A percentile compares a stretch with the other conserved stretches of the same genome.
Conservation (phyloP, 2,113 vertebrate genomes). For the Telmatochromis bifrenatus region DNA sequence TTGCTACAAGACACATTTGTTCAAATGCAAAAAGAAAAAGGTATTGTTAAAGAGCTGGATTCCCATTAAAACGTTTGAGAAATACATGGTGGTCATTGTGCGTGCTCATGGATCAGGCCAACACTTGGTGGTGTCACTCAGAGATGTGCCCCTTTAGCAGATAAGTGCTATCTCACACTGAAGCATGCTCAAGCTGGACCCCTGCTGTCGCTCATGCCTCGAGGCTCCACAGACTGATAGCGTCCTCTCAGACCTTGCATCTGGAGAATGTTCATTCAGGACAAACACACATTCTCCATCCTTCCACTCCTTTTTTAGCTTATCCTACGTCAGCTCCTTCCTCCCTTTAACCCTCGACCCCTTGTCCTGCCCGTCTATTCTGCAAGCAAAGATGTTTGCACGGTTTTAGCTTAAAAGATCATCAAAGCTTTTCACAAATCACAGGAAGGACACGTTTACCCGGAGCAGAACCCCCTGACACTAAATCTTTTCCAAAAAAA, state of each 20-base stretch:
- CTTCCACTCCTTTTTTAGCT: conserved; percentile 3
- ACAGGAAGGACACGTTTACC: neutral
- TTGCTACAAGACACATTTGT: neutral
- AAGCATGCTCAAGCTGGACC: neutral
- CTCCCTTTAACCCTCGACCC: conserved; percentile 20
- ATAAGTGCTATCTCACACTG: conserved; percentile 42
- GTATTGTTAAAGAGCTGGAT: neutral
- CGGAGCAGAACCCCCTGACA: neutral
- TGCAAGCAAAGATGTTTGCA: neutral
- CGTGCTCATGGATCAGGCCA: neutral
- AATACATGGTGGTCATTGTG: neutral
- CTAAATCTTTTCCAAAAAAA: neutral
- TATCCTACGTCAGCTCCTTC: conserved; percentile 27
- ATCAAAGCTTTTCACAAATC: neutral
- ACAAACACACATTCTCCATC: neutral
- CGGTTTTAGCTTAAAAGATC: neutral
- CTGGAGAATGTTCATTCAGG: conserved; percentile 21
- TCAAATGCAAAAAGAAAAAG: neutral
- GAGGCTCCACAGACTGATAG: neutral
- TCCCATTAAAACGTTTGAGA: neutral
- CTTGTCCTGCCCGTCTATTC: neutral
- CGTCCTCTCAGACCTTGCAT: neutral
- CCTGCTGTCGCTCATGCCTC: neutral
- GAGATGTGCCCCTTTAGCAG: neutral
- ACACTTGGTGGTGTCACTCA: conserved; percentile 4